Base-by-base conservation (phyloP, 2,888 invertebrate genomes). In the Orthonychiurus folsomi region DNA sequence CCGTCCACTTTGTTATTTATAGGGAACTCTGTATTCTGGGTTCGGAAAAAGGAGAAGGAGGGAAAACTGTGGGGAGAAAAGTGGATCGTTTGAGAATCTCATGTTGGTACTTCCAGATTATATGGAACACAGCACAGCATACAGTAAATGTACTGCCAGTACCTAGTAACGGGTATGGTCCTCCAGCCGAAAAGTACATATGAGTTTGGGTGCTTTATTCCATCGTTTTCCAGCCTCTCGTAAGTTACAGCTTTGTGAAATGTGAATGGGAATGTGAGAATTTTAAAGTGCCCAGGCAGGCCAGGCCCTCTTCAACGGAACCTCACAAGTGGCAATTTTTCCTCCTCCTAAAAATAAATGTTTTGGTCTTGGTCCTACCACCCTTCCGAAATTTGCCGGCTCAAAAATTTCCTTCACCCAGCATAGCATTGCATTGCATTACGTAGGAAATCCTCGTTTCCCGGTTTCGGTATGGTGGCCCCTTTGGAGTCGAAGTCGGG, bases 221-320 rank as follows among this genome's bases (percentile, higher is more conserved):
- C 15, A 9, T 15, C 37, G 37, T 37, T 15, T n/a, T n/a, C n/a
- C n/a, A n/a, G n/a, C n/a, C n/a, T n/a, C n/a, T n/a, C n/a, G n/a
- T 37, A 37, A 37, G 9, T 37, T 37, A 37, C 37, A 37, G 15
- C 37, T 15, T 15, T 37, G 5, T 37, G 37, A 37, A 37, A 37
- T 37, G 37, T 37, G 37, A 37, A 37, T 37, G 37, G 37, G 37
- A 37, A 37, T 37, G 37, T 37, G 37, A 37, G 37, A 37, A 37
- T 37, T 37, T 37, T 37, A 37, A 37, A 37, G n/a, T n/a, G n/a
- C n/a, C n/a, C n/a, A n/a, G n/a, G n/a, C n/a, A n/a, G n/a, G n/a
- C n/a, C n/a, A n/a, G n/a, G n/a, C 37, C 37, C 37, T 37, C 15
- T 15, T 37, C 15, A 15, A 15, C 9, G 37, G 37, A 37, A 37